Percentiles rank a stretch among this genome's conserved stretches.
Evolutionary conservation across 2,797 vertebrate species (phyloP).

Genomic region (Hydrophis major): DNA sequence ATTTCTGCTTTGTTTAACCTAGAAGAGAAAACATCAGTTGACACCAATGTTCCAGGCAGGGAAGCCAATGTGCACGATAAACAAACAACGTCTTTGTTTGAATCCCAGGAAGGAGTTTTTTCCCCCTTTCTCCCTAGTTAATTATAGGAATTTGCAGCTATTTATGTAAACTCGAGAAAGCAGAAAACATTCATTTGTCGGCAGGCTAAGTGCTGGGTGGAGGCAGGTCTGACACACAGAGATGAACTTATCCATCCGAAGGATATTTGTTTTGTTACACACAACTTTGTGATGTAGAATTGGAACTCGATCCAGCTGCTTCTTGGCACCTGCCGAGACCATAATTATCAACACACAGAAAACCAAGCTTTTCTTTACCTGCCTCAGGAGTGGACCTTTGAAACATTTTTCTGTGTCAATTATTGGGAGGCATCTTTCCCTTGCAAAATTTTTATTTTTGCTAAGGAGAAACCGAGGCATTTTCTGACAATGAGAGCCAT

Average conservation of each 20-base stretch:
- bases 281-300: constrained; percentile 69
- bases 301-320: constrained; percentile 64
- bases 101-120: constrained; percentile 74
- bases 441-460: not conserved
- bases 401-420: constrained; percentile 69
- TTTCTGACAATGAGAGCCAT: not conserved
- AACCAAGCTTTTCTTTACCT: not conserved
- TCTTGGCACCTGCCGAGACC: constrained; percentile 61
- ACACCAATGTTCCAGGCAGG: constrained; percentile 69
- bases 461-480: not conserved
- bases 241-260: constrained; percentile 67
- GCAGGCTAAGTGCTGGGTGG: constrained; percentile 74
- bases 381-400: constrained; percentile 68
- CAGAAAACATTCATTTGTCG: constrained; percentile 80
- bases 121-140: constrained; percentile 59
- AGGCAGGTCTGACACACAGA: constrained; percentile 59
- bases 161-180: constrained; percentile 76
- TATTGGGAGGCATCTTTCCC: constrained; percentile 55
- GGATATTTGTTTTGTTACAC: constrained; percentile 67
- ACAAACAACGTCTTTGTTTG: constrained; percentile 78
- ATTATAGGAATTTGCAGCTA: constrained; percentile 81
- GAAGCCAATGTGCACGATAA: constrained; percentile 69
- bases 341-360: constrained; percentile 70
- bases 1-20: constrained; percentile 73
- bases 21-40: constrained; percentile 68